A percentile compares a stretch with the other conserved stretches of the same genome.
These are phyloP conservation scores for Lasius platythorax DNA, from an alignment of 2,888 invertebrate genomes.

Conservation along the genomic window DNA sequence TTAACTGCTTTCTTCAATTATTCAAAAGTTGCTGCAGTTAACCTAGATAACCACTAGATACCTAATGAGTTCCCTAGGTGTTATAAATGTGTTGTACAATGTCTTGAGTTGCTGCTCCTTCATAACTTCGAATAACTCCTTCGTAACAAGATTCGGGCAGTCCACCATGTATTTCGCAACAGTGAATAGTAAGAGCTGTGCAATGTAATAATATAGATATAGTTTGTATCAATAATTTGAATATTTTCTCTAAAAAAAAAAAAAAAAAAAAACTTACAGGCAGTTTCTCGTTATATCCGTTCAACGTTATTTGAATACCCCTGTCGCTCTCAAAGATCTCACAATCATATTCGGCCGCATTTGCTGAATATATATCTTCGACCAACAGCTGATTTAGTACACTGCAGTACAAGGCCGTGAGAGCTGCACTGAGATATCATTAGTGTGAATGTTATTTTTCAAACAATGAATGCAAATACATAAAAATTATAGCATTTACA, in stretches of 20 bases:
- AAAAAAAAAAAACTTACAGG: slow-evolving; percentile 87
- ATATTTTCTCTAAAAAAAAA: neutral
- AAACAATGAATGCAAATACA: neutral
- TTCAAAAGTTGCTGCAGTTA: neutral
- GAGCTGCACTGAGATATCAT: slow-evolving; percentile 86
- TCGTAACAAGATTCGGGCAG: slow-evolving; percentile 87
- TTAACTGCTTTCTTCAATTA: neutral
- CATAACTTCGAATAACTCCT: slow-evolving; percentile 90
- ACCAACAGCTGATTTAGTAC: slow-evolving; percentile 87
- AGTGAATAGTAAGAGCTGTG: slow-evolving; percentile 90
- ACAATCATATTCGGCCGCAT: slow-evolving; percentile 90
- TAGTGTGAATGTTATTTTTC: neutral
- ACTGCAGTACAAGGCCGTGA: slow-evolving; percentile 88
- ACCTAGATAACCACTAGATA: slow-evolving; percentile 80
- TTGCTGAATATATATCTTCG: slow-evolving; percentile 92
- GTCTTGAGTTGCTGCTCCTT: slow-evolving; percentile 89
- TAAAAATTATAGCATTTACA: neutral
- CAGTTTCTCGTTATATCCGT: slow-evolving; percentile 92
- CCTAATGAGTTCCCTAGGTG: slow-evolving; percentile 91
- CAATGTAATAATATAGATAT: neutral
- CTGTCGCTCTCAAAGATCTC: slow-evolving; percentile 88
- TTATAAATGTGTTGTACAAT: slow-evolving; percentile 92
- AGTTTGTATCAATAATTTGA: slow-evolving; percentile 20
- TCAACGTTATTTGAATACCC: slow-evolving; percentile 90
- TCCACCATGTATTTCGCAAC: slow-evolving; percentile 90